These are phyloP conservation scores for Lucifuga dentata DNA, from an alignment of 2,113 vertebrate genomes.

Conservation along the genomic window DNA sequence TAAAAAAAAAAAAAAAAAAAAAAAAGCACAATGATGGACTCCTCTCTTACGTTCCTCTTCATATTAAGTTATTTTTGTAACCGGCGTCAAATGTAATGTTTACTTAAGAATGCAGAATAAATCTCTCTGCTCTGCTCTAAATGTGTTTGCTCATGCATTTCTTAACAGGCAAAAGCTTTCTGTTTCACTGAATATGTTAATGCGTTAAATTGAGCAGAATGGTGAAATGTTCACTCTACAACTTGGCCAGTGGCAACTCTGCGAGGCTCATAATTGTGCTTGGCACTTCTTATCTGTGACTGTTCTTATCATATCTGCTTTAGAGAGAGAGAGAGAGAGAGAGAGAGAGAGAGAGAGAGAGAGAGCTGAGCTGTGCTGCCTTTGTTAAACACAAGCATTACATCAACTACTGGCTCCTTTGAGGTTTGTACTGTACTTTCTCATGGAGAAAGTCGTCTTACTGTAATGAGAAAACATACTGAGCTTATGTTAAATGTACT, in stretches of 20 bases:
- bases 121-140: conserved; percentile 31
- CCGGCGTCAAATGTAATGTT: conserved; percentile 40
- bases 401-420: conserved; percentile 26
- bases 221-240: conserved; percentile 31
- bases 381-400: conserved; percentile 37
- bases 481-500: background rate
- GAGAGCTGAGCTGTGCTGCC: no score
- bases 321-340: conserved; percentile 7
- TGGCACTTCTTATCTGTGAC: conserved; percentile 43
- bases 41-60: background rate
- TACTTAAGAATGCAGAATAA: conserved; percentile 58
- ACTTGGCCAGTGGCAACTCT: conserved; percentile 44
- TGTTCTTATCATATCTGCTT: conserved; percentile 47
- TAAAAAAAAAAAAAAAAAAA: no score
- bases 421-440: no score
- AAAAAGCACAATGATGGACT: conserved; percentile 18
- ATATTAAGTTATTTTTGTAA: conserved; percentile 31
- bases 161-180: conserved; percentile 41
- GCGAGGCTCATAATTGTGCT: conserved; percentile 24
- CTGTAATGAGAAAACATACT: background rate
- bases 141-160: conserved; percentile 53
- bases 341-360: conserved; percentile 14
- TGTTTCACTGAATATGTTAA: conserved; percentile 46
- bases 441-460: conserved; percentile 2
- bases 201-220: conserved; percentile 56